phyloP scores from a whole-genome alignment of 2,797 vertebrate species.

The Sebastes nivosus region DNA sequence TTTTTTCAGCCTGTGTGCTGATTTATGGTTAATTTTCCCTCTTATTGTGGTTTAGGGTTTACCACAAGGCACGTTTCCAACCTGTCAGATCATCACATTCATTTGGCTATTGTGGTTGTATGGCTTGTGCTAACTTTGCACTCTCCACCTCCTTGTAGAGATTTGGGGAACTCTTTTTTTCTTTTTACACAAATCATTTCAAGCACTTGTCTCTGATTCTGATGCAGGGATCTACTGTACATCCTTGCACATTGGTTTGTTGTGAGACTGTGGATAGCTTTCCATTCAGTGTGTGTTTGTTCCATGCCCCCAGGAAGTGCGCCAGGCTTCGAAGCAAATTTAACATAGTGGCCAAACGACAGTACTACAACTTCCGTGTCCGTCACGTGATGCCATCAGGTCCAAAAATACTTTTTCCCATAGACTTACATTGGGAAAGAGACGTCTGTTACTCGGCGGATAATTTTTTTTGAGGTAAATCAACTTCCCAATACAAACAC shows the following conservation, averaged over 20 bases:
- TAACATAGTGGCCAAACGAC: too few species aligned
- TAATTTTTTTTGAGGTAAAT: too few species aligned
- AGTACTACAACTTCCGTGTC: too few species aligned
- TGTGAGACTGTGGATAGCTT: background rate
- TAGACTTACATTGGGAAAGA: too few species aligned
- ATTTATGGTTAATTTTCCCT: constrained; percentile 27
- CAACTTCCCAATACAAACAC: too few species aligned
- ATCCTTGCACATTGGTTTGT: background rate
- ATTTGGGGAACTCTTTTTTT: background rate
- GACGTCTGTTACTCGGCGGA: too few species aligned
- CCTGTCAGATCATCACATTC: constrained; percentile 9
- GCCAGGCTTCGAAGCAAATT: too few species aligned
- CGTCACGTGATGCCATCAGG: too few species aligned
- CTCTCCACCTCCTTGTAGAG: background rate
- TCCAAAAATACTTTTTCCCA: too few species aligned
- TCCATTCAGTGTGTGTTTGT: background rate
- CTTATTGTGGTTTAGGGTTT: constrained; percentile 39
- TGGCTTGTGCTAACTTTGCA: background rate
- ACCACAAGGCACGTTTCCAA: constrained; percentile 19
- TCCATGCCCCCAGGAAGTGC: too few species aligned
- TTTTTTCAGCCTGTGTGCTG: background rate
- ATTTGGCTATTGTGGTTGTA: background rate
- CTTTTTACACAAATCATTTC: background rate
- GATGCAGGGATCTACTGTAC: background rate
- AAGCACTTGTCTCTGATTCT: background rate